Evolutionary conservation across 2,888 invertebrate genomes (phyloP), one percentile per base, ranked within the genome.

Genomic region (Brachyptera risi): DNA sequence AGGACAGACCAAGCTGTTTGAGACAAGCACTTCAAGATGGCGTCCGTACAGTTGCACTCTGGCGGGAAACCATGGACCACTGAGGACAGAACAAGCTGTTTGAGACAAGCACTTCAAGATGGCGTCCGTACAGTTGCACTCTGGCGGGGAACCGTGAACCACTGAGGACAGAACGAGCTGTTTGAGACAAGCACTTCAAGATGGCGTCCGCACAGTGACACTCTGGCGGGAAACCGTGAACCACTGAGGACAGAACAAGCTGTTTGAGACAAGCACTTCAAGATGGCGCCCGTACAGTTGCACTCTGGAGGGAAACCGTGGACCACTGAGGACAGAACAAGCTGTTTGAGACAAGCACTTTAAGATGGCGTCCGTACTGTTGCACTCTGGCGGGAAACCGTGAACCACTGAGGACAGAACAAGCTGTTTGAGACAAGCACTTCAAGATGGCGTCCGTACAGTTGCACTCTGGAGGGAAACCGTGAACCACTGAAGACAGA

Each of bases 231-330:
- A 68, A 65, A 4, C 67, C 62, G 15, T 62, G 58, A 35, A 66
- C 31, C 61, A 70, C 74, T 74, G 59, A 4, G 59, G 62, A 58
- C n/a, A n/a, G n/a, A n/a, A n/a, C n/a, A n/a, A n/a, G n/a, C n/a
- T n/a, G n/a, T n/a, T n/a, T n/a, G n/a, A n/a, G n/a, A n/a, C n/a
- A n/a, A n/a, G n/a, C n/a, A n/a, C 35, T 58, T 65, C 2, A 68
- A 68, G 1, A 63, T 71, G 71, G 37, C 60, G 31, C 71, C 69
- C 2, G 27, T 64, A 44, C 74, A 75, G 13, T 61, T 51, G 42
- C 64, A 65, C 19, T 23, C 59, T 5, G 54, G 44, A 11, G 71
- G 69, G 40, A 68, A 65, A 4, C 67, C 62, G 15, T 62, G 58
- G 35, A 66, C 31, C 61, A 70, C 74, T 74, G 59, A 4, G 59